Conservation (phyloP, 2,797 vertebrate genomes). For the Cygnus olor region DNA sequence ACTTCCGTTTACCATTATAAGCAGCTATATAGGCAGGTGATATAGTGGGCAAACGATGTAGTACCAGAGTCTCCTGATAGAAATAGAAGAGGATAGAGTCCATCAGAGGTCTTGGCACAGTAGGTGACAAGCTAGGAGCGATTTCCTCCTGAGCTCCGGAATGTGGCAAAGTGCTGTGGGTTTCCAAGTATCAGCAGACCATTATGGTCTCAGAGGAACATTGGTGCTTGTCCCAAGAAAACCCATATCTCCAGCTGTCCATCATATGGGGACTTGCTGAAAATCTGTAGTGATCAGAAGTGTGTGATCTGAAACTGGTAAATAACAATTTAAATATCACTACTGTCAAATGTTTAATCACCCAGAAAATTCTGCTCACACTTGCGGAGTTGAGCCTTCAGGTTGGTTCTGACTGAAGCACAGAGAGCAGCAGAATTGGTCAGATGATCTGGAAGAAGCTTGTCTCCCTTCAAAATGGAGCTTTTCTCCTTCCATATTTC, state of each 20-base stretch:
- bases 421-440: background rate
- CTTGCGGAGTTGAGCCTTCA: background rate
- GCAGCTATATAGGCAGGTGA: background rate
- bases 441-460: background rate
- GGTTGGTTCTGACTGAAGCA: background rate
- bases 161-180: background rate
- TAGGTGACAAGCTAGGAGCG: no score
- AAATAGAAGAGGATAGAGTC: background rate
- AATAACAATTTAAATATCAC: background rate
- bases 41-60: no score
- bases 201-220: background rate
- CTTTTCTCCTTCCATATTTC: background rate
- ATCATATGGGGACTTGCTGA: background rate
- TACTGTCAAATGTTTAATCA: background rate
- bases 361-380: background rate
- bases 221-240: rapidly evolving
- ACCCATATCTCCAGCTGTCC: background rate
- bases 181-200: background rate
- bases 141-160: background rate
- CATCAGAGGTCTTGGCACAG: background rate
- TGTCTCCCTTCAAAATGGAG: background rate
- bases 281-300: background rate
- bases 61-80: background rate
- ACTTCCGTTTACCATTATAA: no score
- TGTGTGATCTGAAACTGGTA: background rate